phyloP scores from a whole-genome alignment of 1,140 invertebrate genomes.

The Lasioglossum albipes region DNA sequence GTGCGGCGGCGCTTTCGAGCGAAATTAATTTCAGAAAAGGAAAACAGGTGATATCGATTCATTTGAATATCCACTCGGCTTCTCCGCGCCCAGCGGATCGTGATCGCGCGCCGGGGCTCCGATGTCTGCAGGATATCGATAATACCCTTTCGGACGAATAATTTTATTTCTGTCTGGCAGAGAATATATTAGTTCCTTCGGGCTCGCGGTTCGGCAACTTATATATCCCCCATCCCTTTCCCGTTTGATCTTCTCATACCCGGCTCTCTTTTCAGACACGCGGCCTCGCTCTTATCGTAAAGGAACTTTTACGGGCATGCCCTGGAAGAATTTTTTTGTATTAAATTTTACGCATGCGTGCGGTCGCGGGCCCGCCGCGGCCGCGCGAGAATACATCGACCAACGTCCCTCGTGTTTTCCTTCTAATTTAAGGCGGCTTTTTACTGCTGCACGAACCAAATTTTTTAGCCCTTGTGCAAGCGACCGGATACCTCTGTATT shows the following conservation, averaged over 20 bases:
- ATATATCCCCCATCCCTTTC: slow-evolving; percentile 48
- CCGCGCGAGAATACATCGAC: neutral
- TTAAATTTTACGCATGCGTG: slow-evolving; percentile 54
- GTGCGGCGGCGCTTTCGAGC: neutral
- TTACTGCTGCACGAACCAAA: too few relatives aligned
- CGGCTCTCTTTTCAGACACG: slow-evolving; percentile 39
- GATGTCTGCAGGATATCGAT: slow-evolving; percentile 54
- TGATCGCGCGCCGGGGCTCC: neutral
- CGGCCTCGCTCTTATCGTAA: slow-evolving; percentile 52
- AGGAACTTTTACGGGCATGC: slow-evolving; percentile 60
- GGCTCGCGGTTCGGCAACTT: slow-evolving; percentile 54
- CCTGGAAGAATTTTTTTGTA: slow-evolving; percentile 55
- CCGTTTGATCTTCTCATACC: slow-evolving; percentile 47
- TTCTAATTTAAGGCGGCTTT: too few relatives aligned
- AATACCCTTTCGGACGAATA: slow-evolving; percentile 59
- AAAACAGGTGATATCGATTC: slow-evolving; percentile 66
- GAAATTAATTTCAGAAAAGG: slow-evolving; percentile 66
- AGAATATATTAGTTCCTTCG: slow-evolving; percentile 62
- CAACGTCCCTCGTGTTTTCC: too few relatives aligned
- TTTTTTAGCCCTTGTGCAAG: too few relatives aligned
- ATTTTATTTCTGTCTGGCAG: slow-evolving; percentile 60
- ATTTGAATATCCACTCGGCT: slow-evolving; percentile 61
- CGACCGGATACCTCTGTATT: too few relatives aligned
- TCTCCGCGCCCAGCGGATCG: neutral
- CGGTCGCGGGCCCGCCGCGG: slow-evolving; percentile 8